These are phyloP conservation scores for Smittia sp. DNA, from an alignment of 2,888 invertebrate genomes.

Conservation along the genomic window DNA sequence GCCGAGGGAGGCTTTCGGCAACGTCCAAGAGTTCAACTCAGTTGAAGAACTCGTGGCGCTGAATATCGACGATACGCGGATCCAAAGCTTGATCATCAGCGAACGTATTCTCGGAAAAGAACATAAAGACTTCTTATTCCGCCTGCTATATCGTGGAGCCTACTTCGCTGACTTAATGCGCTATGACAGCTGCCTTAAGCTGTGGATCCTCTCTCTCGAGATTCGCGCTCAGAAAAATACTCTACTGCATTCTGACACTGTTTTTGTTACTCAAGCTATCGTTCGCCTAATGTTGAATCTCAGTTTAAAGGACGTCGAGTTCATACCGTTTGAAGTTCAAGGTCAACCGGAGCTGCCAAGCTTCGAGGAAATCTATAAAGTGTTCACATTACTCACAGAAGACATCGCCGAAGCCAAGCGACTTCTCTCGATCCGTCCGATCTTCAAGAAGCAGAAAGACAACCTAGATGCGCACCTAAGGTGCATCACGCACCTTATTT, in stretches of 20 bases:
- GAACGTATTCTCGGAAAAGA: conserved; percentile 80
- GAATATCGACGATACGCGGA: conserved; percentile 81
- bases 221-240: conserved; percentile 77
- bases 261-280: conserved; percentile 81
- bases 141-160: conserved; percentile 70
- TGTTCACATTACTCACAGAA: conserved; percentile 65
- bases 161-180: conserved; percentile 69
- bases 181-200: conserved; percentile 80
- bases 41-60: conserved; percentile 69
- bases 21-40: conserved; percentile 70
- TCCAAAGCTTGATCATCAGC: conserved; percentile 83
- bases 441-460: conserved; percentile 74
- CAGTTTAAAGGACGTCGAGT: conserved; percentile 59
- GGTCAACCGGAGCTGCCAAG: conserved; percentile 58
- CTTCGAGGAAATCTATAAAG: conserved; percentile 68
- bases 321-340: conserved; percentile 53
- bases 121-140: conserved; percentile 85
- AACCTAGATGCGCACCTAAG: conserved; percentile 78
- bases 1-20: conserved; percentile 63
- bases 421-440: conserved; percentile 61
- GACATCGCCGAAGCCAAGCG: conserved; percentile 60
- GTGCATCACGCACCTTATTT: conserved; percentile 74
- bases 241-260: conserved; percentile 73
- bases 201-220: conserved; percentile 81
- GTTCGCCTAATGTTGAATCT: conserved; percentile 79